Evolutionary conservation across 2,888 invertebrate genomes (phyloP).

Genomic region (Antheraea yamamai): DNA sequence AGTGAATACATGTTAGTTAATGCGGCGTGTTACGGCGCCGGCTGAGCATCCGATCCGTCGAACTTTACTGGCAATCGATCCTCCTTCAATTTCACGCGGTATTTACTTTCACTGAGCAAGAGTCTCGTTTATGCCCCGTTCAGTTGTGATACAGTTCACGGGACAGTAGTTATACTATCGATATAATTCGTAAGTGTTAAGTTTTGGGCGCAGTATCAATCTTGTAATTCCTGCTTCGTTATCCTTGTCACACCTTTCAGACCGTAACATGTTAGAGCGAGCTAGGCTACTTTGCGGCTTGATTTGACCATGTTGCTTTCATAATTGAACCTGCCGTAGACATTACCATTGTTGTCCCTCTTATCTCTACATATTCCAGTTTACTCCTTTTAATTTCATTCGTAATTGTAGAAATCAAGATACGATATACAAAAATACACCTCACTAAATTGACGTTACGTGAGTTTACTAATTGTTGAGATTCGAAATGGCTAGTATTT

Average conservation of each 20-base stretch:
- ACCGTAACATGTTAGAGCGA: no score
- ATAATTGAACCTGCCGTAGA: no score
- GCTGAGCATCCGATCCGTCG: constrained; percentile 41
- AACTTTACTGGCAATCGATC: constrained; percentile 46
- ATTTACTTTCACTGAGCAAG: constrained; percentile 35
- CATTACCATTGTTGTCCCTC: no score
- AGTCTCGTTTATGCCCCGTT: constrained; percentile 28
- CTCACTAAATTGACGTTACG: no score
- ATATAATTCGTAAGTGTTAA: background rate
- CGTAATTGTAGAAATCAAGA: background rate
- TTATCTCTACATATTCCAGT: background rate
- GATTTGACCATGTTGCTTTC: no score
- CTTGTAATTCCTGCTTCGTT: background rate
- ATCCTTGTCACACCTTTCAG: no score
- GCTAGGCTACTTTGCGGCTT: no score
- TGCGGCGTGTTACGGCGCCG: constrained; percentile 34
- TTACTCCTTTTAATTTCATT: background rate
- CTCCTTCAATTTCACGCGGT: constrained; percentile 38
- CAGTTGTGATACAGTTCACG: constrained; percentile 1
- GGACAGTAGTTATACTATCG: background rate
- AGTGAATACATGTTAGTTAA: constrained; percentile 36
- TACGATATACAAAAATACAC: no score
- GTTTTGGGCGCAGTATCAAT: background rate
- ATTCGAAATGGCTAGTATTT: no score
- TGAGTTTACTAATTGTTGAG: no score